A percentile compares a stretch with the other conserved stretches of the same genome.
These are phyloP conservation scores for Rhyacophila evoluta DNA, from an alignment of 2,888 invertebrate species.

Conservation along the genomic window DNA sequence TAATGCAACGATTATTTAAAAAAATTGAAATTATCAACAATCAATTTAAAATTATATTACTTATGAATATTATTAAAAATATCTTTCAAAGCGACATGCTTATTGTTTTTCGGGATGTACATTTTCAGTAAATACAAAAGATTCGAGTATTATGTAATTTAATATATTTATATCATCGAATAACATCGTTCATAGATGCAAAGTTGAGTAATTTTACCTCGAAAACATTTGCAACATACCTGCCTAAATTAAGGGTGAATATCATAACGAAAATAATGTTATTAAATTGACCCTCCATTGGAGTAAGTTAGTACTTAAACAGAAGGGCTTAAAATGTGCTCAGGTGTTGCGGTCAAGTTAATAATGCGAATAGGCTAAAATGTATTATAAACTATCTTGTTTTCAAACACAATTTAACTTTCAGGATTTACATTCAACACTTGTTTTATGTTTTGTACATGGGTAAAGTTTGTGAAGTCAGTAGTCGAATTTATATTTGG, in stretches of 20 bases:
- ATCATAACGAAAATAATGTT: not conserved
- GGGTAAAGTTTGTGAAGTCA: not conserved
- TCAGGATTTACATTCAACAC: constrained; percentile 1
- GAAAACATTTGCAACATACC: not conserved
- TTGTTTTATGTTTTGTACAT: not conserved
- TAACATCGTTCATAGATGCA: no score
- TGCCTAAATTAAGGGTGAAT: not conserved
- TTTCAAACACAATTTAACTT: constrained; percentile 10
- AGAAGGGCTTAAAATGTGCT: not conserved
- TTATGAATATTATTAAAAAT: no score
- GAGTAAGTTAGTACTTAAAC: constrained; percentile 20
- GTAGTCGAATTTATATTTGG: not conserved
- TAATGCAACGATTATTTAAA: no score
- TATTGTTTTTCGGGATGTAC: no score
- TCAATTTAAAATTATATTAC: no score
- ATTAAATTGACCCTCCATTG: not conserved
- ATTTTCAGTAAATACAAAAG: no score
- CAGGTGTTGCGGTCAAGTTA: constrained; percentile 13
- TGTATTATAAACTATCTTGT: constrained; percentile 14
- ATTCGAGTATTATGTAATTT: no score
- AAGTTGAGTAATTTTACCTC: not conserved
- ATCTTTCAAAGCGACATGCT: no score
- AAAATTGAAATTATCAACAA: no score
- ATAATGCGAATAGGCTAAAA: constrained; percentile 7
- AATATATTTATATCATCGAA: no score